phyloP scores from a whole-genome alignment of 2,888 invertebrate genomes.

The Callinectes sapidus region DNA sequence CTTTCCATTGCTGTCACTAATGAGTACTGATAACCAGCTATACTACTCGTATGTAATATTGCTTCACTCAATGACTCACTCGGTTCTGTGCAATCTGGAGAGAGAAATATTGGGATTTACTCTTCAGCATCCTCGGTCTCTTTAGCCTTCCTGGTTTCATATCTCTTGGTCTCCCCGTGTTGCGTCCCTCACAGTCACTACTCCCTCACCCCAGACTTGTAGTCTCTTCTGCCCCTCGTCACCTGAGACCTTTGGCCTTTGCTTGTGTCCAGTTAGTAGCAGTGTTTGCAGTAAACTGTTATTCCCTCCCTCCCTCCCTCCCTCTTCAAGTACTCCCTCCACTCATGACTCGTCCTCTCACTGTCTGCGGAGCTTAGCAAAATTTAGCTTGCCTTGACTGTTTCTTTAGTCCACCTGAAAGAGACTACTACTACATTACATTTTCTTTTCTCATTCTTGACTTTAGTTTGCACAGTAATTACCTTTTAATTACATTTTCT shows the following conservation, averaged over 20 bases:
- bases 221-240: not conserved
- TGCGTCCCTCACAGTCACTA: not conserved
- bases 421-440: not conserved
- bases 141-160: slow-evolving; percentile 8
- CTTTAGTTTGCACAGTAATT: slow-evolving; percentile 26
- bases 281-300: slow-evolving; percentile 27
- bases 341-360: not conserved
- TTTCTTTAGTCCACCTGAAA: not conserved
- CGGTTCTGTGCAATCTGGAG: slow-evolving; percentile 13
- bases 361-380: slow-evolving; percentile 12
- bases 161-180: slow-evolving; percentile 16
- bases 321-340: not conserved
- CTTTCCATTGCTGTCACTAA: slow-evolving; percentile 52
- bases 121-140: slow-evolving; percentile 31
- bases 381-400: not conserved
- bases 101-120: slow-evolving; percentile 8
- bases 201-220: slow-evolving; percentile 9
- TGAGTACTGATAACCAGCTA: slow-evolving; percentile 3
- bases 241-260: slow-evolving; percentile 22
- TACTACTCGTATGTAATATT: not conserved
- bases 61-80: slow-evolving; percentile 33
- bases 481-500: not conserved
- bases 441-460: not conserved
- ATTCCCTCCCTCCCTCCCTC: not conserved
- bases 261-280: slow-evolving; percentile 33